Evolutionary conservation across 1,140 invertebrate species (phyloP).

Genomic region (Dendroctonus valens): DNA sequence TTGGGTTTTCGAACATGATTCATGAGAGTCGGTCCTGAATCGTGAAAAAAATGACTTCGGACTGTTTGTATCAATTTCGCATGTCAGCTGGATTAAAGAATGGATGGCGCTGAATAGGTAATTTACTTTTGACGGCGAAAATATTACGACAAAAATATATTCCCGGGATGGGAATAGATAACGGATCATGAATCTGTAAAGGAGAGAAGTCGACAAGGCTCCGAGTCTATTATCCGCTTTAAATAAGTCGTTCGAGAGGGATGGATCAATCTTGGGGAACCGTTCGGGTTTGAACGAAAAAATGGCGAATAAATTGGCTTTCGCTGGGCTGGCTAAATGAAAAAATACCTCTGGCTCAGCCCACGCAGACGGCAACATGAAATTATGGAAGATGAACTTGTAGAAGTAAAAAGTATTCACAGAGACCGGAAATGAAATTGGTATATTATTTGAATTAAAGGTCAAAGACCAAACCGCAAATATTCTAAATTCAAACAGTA

Average conservation of each 20-base stretch:
- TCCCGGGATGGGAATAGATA: constrained; percentile 19
- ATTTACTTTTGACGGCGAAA: constrained; percentile 22
- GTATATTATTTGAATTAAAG: too few relatives aligned
- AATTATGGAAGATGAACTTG: constrained; percentile 4
- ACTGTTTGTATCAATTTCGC: constrained; percentile 23
- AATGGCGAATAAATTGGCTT: constrained; percentile 5
- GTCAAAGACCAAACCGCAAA: too few relatives aligned
- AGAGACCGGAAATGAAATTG: too few relatives aligned
- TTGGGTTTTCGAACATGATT: background rate
- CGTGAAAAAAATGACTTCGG: constrained; percentile 9
- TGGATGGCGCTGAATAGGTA: constrained; percentile 22
- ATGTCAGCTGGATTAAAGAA: constrained; percentile 21
- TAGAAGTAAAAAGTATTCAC: too few relatives aligned
- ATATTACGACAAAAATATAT: constrained; percentile 21
- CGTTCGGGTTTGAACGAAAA: constrained; percentile 4
- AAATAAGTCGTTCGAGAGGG: constrained; percentile 9
- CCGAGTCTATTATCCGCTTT: constrained; percentile 12
- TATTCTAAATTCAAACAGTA: too few relatives aligned
- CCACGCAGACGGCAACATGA: constrained; percentile 1
- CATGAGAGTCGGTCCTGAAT: background rate
- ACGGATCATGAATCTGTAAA: constrained; percentile 17
- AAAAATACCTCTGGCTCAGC: constrained; percentile 6
- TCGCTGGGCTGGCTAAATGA: constrained; percentile 2
- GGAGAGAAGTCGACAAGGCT: constrained; percentile 16
- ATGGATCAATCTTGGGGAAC: constrained; percentile 11